Percentiles rank a stretch among this genome's conserved stretches.
Evolutionary conservation across 2,113 vertebrate genomes (phyloP).

Genomic region (Hippocampus zosterae): DNA sequence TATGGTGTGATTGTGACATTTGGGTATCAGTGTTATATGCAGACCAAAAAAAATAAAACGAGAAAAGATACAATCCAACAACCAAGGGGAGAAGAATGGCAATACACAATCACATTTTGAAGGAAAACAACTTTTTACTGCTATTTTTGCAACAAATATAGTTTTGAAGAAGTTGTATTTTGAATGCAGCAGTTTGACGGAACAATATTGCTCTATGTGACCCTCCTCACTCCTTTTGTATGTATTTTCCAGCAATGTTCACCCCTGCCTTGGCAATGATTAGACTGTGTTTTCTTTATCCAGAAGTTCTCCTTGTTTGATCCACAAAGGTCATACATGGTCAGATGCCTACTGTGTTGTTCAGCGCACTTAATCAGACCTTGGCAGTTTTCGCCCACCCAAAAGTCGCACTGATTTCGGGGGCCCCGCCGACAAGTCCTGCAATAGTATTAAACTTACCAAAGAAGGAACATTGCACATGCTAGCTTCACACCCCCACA

Average conservation of each 20-base stretch:
- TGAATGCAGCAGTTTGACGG: neutral
- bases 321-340: constrained; percentile 57
- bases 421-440: constrained; percentile 44
- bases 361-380: constrained; percentile 51
- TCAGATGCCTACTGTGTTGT: constrained; percentile 35
- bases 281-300: constrained; percentile 16
- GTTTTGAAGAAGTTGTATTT: constrained; percentile 5
- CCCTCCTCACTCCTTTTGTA: constrained; percentile 8
- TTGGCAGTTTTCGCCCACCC: constrained; percentile 45
- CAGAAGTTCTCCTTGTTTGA: constrained; percentile 41
- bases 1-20: too few relatives aligned
- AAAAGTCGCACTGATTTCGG: constrained; percentile 39
- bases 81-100: neutral
- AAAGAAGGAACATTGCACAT: constrained; percentile 21
- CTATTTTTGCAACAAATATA: neutral
- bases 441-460: constrained; percentile 32
- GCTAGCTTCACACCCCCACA: constrained; percentile 12
- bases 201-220: constrained; percentile 1
- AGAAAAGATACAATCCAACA: neutral
- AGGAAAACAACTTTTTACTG: neutral
- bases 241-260: constrained; percentile 13
- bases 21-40: too few relatives aligned
- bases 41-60: too few relatives aligned
- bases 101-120: neutral
- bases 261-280: constrained; percentile 24